Conservation (phyloP, 2,113 vertebrate species). For the Bubalus kerabau region DNA sequence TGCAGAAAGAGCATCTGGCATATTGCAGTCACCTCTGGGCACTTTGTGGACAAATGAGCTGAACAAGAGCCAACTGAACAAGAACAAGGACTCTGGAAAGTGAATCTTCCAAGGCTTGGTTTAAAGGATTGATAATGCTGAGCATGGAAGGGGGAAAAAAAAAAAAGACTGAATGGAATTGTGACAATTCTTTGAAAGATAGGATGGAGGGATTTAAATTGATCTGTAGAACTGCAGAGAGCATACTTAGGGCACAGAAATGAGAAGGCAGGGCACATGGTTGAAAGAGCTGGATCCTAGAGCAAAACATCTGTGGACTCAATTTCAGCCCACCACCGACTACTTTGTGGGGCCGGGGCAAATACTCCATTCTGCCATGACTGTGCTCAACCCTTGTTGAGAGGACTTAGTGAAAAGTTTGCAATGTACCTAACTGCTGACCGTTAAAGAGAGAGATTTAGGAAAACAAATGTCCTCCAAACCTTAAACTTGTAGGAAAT, state of each 20-base stretch:
- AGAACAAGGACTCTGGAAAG: not conserved
- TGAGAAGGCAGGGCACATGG: not conserved
- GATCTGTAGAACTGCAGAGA: not conserved
- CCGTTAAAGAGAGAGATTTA: not conserved
- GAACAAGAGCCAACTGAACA: not conserved
- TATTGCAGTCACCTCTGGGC: not conserved
- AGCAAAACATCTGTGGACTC: not conserved
- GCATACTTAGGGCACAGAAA: not conserved
- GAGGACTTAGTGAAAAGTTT: not conserved
- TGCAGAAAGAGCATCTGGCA: accelerated
- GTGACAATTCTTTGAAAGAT: not conserved
- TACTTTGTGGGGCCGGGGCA: not conserved
- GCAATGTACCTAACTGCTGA: not conserved
- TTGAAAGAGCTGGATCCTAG: not conserved
- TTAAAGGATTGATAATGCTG: not conserved
- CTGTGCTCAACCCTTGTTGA: not conserved
- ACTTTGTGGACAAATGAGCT: not conserved
- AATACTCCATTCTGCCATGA: not conserved
- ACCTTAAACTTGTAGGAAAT: not conserved
- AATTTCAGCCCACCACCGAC: not conserved
- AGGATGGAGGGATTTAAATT: not conserved
- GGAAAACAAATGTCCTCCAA: not conserved
- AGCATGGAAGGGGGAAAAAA: not conserved
- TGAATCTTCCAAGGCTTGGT: not conserved
- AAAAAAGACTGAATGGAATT: not conserved